Percentiles rank a stretch among this genome's conserved stretches.
phyloP scores from a whole-genome alignment of 2,888 invertebrate genomes.

The Campopleginae sp. region DNA sequence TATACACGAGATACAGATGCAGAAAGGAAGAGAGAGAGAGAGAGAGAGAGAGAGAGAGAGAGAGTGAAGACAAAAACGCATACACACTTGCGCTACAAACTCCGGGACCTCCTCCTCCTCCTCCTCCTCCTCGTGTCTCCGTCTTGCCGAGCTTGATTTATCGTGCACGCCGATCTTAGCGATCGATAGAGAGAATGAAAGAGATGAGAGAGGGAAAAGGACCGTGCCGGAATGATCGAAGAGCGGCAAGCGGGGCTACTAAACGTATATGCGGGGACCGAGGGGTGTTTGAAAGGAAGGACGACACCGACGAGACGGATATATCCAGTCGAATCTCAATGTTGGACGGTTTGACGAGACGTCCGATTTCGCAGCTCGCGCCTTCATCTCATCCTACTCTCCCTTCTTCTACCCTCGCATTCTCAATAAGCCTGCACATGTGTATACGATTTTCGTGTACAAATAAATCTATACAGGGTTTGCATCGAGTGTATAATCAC shows the following conservation, averaged over 20 bases:
- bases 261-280: conserved; percentile 48
- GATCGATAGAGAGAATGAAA: conserved; percentile 61
- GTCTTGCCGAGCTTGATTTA: conserved; percentile 66
- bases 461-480: not conserved
- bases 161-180: conserved; percentile 65
- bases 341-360: conserved; percentile 64
- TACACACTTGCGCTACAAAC: conserved; percentile 38
- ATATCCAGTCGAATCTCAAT: conserved; percentile 69
- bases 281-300: conserved; percentile 37
- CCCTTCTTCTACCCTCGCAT: conserved; percentile 34
- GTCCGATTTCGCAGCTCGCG: conserved; percentile 65
- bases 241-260: conserved; percentile 60
- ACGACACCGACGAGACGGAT: conserved; percentile 67
- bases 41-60: not conserved
- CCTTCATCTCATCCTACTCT: conserved; percentile 47
- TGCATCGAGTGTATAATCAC: conserved; percentile 29
- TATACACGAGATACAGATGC: conserved; percentile 21
- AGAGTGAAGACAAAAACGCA: conserved; percentile 47
- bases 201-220: conserved; percentile 49
- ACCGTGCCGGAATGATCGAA: conserved; percentile 69
- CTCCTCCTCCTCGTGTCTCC: conserved; percentile 39
- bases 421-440: conserved; percentile 13
- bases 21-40: not conserved
- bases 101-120: conserved; percentile 17
- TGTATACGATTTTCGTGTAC: not conserved